These are phyloP conservation scores for Dipodomys stephensi DNA, from an alignment of 2,113 vertebrate species.

Conservation along the genomic window DNA sequence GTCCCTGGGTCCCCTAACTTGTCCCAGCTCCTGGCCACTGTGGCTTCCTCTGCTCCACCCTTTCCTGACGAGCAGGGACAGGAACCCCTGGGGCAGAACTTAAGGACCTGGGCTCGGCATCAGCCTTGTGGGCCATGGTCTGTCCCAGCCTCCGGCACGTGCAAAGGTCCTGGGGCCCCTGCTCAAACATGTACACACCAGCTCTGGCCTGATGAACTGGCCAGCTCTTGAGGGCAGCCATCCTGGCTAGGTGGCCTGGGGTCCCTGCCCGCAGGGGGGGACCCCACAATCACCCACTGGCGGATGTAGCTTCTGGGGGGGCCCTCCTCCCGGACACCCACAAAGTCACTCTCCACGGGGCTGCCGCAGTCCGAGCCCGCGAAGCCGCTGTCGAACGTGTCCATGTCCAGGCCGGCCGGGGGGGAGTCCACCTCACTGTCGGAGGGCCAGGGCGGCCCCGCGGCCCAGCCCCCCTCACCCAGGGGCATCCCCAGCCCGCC, in stretches of 20 bases:
- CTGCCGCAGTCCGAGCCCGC: constrained; percentile 92
- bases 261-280: constrained; percentile 34
- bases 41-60: neutral
- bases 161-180: no score
- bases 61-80: accelerated
- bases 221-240: accelerated
- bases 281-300: constrained; percentile 91
- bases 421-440: constrained; percentile 89
- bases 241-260: constrained; percentile 64
- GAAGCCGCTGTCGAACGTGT: constrained; percentile 97
- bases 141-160: neutral
- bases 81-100: neutral
- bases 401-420: constrained; percentile 90
- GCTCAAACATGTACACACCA: neutral
- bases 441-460: constrained; percentile 28
- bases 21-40: neutral
- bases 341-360: constrained; percentile 89
- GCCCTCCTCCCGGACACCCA: constrained; percentile 72
- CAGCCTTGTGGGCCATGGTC: no score
- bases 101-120: no score
- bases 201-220: neutral
- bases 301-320: constrained; percentile 93
- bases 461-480: constrained; percentile 31
- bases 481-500: constrained; percentile 71
- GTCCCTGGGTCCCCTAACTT: accelerated